Evolutionary conservation across 2,888 invertebrate genomes (phyloP), one percentile per base, ranked within the genome.

Genomic region (Spicauda simplicius): DNA sequence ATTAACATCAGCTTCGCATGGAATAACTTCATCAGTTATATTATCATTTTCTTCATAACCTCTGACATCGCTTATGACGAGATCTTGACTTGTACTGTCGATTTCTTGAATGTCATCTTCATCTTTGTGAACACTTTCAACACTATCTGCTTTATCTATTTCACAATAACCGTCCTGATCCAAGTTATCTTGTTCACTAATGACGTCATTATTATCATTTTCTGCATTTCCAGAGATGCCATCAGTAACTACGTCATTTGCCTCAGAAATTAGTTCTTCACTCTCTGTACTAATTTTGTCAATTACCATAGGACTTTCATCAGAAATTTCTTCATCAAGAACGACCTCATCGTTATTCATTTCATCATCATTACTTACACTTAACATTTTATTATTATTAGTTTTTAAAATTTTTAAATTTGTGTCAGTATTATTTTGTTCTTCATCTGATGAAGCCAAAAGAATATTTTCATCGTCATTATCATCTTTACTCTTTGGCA

Each of bases 401-500:
- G 11, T 12, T 37, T 52, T 18, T 52, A 52, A 33, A 10, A 10
- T 14, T 14, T 4, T 6, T 11, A 33, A 33, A 33, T 33, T 4
- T 33, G 33, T 37, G 16, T 61, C 37, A 16, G 59, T 60, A 14
- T 50, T 50, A 14, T 54, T 69, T 45, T 64, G 72, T 70, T 86
- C 87, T 16, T 87, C 86, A 48, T 86, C 88, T 60, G 86, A 83
- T 37, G 85, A 86, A 8, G 86, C 87, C 20, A 90, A 75, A 11
- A 87, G 73, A 65, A 86, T 81, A 76, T 88, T 77, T 79, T 86
- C 88, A 48, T 80, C 74, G 72, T 80, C 52, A 75, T 75, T 11
- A 16, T 19, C 54, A 8, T 37, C 25, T 64, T 68, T 68, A 58
- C 5, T 37, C 58, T 18, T 61, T 18, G 33, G 12, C 41, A 56